phyloP scores from a whole-genome alignment of 1,140 invertebrate species.

The Rhopalosiphum padi region DNA sequence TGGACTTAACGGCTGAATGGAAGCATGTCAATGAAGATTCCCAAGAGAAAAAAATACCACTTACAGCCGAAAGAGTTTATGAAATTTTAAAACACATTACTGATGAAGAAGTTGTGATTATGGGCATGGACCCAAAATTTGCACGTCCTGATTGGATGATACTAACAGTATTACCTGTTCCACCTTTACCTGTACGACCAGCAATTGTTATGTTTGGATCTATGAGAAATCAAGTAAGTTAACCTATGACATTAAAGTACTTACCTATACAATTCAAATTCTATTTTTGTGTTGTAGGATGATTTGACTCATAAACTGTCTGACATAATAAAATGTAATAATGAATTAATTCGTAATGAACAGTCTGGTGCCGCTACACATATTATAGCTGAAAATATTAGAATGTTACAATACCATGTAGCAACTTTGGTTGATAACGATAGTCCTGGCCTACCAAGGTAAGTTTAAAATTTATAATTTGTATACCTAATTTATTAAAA shows the following conservation, averaged over 20 bases:
- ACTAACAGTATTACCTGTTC: conserved; percentile 94
- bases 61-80: conserved; percentile 94
- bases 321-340: conserved; percentile 99
- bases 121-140: conserved; percentile 96
- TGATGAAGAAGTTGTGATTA: conserved; percentile 94
- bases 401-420: conserved; percentile 98
- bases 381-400: conserved; percentile 95
- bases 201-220: conserved; percentile 99
- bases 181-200: conserved; percentile 90
- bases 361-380: conserved; percentile 95
- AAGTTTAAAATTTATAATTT: conserved; percentile 56
- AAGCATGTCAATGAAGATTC: conserved; percentile 98
- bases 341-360: conserved; percentile 95
- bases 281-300: conserved; percentile 72
- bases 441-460: conserved; percentile 94
- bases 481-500: too few relatives aligned
- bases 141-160: conserved; percentile 99
- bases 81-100: conserved; percentile 97
- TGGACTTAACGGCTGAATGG: conserved; percentile 96
- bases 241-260: background rate
- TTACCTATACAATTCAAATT: background rate
- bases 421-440: conserved; percentile 98
- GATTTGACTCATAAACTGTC: conserved; percentile 99
- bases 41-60: conserved; percentile 91
- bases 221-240: conserved; percentile 83